Evolutionary conservation across 2,113 vertebrate species (phyloP), one percentile per base, ranked within the genome.

Genomic region (Zosterops lateralis): DNA sequence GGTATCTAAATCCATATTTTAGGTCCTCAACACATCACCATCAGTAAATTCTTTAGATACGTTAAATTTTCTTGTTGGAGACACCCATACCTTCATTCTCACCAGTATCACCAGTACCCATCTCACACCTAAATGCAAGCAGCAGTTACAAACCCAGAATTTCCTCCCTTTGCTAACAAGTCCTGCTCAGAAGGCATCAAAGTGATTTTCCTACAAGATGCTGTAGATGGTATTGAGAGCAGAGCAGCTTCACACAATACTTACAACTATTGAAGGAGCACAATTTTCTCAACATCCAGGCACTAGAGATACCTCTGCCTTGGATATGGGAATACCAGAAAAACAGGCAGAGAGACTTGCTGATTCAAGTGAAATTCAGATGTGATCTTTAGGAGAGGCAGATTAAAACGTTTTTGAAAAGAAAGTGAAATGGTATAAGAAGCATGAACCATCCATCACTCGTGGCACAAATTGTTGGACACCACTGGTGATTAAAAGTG

Each of bases 261-360:
- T 48, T 48, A 4, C 0, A 0, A 32, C 26, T 24, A 14, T 9
- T 44, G 61, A 68, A 53, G 34, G 4, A 60, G 28, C 5, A 70
- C 18, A 4, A 48, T 24, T 70, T 61, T 40, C 26, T 68, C 58
- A 48, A 50, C 28, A 70, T 14, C 17, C 38, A 73, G 40, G 12
- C 71, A 26, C 17, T 45, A 62, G n/a, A 76, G n/a, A 65, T 3
- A 38, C 21, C 31, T 61, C 60, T 80, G 82, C 58, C 25, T 57
- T 73, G 31, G 34, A 28, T 38, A 58, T 18, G 31, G 15, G 25
- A 84, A 31, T 25, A 45, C 28, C 3, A 70, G n/a, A 61, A 79
- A 47, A 54, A 57, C 7, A 65, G 31, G 14, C 34, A 61, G 54
- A 64, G 11, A 88, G 38, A 31, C 14, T 45, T 76, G 17, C 31